Evolutionary conservation across 2,888 invertebrate species (phyloP), one percentile per base, ranked within the genome.

Genomic region (Ennomos fuscantarius): DNA sequence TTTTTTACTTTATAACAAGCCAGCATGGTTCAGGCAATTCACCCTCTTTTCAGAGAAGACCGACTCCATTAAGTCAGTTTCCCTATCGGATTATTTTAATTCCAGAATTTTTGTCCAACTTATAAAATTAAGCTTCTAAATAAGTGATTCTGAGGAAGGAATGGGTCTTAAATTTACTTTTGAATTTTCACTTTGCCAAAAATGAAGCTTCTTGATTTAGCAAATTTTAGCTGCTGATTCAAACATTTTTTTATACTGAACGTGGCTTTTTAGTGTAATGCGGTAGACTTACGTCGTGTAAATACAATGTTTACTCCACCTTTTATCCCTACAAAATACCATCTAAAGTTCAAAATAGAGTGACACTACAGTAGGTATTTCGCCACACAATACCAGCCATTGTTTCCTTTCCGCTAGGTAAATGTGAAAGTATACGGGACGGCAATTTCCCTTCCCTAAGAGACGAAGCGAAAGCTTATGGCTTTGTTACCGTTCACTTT

Each of bases 121-220:
- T 77, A 70, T 67, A 69, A 69, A 71, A 71, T 74, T 70, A 72
- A 68, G 64, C 65, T 60, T 66, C 70, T 72, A 73, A 78, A 73
- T 73, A 76, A 76, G 78, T 69, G 63, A 73, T 78, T 65, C 61
- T 57, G 60, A 59, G 66, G 60, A 69, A 66, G 65, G 63, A 65
- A 57, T 59, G 58, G 60, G 48, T 40, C 41, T 53, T 63, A 44
- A 64, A 57, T 60, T 63, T 33, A 37, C 57, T 55, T 55, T 60
- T 62, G 61, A 58, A 59, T 57, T 60, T 62, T 53, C 53, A 45
- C 24, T 42, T 49, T 47, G 11, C 37, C 8, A 46, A 58, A 35
- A 58, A 56, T 40, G 56, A 24, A 53, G 49, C 49, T 49, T 49
- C 48, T 40, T 57, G 52, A 52, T 43, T 53, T 45, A 33, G 49